Evolutionary conservation across 2,888 invertebrate genomes (phyloP), one percentile per base, ranked within the genome.

Genomic region (Herminia tarsipennalis): DNA sequence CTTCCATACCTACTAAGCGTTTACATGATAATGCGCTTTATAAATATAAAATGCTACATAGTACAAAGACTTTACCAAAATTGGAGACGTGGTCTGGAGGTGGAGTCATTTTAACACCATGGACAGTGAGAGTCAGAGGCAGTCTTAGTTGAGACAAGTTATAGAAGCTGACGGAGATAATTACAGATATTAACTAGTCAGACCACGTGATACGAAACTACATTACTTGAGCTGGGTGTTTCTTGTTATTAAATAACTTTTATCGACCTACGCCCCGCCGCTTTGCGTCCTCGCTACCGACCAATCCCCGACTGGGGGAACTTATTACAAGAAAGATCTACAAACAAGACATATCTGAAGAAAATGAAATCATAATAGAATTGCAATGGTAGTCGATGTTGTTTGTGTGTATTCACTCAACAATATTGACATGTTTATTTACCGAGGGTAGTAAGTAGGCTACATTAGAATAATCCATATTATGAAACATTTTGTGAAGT

Each of bases 241-340:
- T 76, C 81, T 83, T 81, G 78, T 84, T 88, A 87, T 88, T 88
- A 86, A 88, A 88, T 88, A 88, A 88, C 81, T 88, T 88, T 86
- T 83, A 86, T 86, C 81, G 81, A 84, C 76, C 81, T 71, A 70
- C 74, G 62, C 76, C 74, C 70, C 66, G 60, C 51, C 66, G 63
- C 66, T 61, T 60, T 64, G 66, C 66, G 64, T 56, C 61, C 52
- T 56, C 60, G 57, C 59, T 63, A 52, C 55, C 47, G 36, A 57
- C 60, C 59, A 65, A 68, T 58, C 66, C 57, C 64, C 55, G 40
- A 57, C 56, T 45, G 52, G 51, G 6, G 56, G 44, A 73, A 71
- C 69, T 73, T 74, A 70, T 73, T 73, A 72, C 63, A 66, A 64
- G 62, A 54, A 67, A 66, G 42, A 66, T 62, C 51, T 47, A 57